Evolutionary conservation across 2,797 vertebrate species (phyloP).

Genomic region (Trematomus bernacchii): DNA sequence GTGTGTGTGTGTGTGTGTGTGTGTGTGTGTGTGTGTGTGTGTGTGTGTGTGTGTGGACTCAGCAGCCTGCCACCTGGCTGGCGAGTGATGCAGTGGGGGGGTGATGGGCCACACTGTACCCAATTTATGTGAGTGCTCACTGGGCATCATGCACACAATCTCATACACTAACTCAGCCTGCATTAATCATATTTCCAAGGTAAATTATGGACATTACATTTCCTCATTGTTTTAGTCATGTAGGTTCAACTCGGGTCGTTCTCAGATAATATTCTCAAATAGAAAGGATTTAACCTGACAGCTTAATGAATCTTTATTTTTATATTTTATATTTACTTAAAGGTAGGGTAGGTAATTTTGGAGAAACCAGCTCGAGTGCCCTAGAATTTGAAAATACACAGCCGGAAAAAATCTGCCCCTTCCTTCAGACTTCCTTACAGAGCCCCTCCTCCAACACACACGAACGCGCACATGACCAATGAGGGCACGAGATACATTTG

Average conservation of each 20-base stretch:
- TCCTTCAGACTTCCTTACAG: too few relatives aligned
- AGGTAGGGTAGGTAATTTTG: too few relatives aligned
- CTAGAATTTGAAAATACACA: too few relatives aligned
- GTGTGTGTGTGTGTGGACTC: slow-evolving; percentile 25
- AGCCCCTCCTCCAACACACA: too few relatives aligned
- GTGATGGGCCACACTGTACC: slow-evolving; percentile 39
- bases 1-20: slow-evolving; percentile 30
- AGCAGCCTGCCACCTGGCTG: slow-evolving; percentile 40
- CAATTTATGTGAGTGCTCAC: slow-evolving; percentile 75
- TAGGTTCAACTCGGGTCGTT: not conserved
- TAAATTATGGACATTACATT: slow-evolving; percentile 4
- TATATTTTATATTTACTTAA: not conserved
- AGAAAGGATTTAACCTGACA: not conserved
- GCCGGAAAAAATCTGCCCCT: too few relatives aligned
- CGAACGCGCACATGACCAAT: too few relatives aligned
- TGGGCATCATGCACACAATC: slow-evolving; percentile 10
- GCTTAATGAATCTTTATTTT: not conserved
- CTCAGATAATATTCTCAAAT: not conserved
- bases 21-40: slow-evolving; percentile 18
- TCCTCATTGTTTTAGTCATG: not conserved
- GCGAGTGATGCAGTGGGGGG: slow-evolving; percentile 44
- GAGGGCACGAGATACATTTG: too few relatives aligned
- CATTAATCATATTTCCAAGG: slow-evolving; percentile 33
- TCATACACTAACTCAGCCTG: not conserved
- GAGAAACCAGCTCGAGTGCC: too few relatives aligned